A percentile compares a stretch with the other conserved stretches of the same genome.
phyloP scores from a whole-genome alignment of 1,140 invertebrate species.

The Cherax quadricarinatus region DNA sequence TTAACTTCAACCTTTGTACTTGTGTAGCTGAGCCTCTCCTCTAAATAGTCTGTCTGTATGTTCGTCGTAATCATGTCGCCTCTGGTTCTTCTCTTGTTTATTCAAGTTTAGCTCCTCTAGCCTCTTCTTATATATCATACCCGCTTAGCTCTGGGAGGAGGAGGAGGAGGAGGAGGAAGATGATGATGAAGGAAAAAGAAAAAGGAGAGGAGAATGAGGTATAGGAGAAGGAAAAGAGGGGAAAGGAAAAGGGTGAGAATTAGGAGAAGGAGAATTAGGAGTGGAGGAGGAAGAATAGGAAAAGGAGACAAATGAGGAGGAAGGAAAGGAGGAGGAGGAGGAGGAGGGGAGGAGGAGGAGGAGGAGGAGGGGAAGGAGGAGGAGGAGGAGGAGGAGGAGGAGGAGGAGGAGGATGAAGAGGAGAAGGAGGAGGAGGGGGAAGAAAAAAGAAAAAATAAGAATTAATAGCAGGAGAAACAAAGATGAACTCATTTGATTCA shows the following conservation, averaged over 20 bases:
- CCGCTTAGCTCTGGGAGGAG: too few relatives aligned
- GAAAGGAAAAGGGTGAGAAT: constrained; percentile 12
- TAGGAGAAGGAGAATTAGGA: background rate
- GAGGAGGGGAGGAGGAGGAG: background rate
- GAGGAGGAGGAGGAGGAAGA: background rate
- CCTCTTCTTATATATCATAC: background rate
- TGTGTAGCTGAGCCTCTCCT: too few relatives aligned
- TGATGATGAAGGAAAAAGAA: background rate
- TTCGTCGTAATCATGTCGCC: too few relatives aligned
- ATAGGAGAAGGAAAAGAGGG: background rate
- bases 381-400: background rate
- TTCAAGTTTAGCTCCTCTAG: too few relatives aligned
- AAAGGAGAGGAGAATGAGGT: background rate
- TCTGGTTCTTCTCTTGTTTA: too few relatives aligned
- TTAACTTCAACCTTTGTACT: too few relatives aligned
- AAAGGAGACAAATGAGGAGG: background rate
- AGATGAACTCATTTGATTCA: too few relatives aligned
- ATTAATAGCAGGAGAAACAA: background rate
- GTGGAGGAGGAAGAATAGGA: background rate
- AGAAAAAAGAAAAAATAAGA: background rate
- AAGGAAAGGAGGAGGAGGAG: background rate
- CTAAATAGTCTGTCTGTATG: too few relatives aligned
- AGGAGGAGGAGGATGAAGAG: background rate
- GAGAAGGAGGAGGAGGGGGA: background rate
- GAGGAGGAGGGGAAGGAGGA: background rate